Evolutionary conservation across 1,140 invertebrate species (phyloP), one percentile per base, ranked within the genome.

Genomic region (Globodera rostochiensis): DNA sequence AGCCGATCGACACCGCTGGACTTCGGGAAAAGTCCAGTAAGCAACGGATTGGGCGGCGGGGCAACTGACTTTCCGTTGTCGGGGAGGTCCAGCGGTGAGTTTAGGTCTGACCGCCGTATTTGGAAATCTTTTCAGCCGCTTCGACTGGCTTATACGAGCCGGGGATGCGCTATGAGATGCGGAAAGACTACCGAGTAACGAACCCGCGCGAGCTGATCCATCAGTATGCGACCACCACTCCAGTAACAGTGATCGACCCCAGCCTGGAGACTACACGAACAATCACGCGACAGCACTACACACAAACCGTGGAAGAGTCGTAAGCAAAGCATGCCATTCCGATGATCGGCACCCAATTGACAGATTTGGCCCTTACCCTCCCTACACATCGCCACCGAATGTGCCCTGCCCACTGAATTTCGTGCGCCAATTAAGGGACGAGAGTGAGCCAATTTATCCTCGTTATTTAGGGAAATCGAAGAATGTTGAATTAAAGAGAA

Each of bases 221-320:
- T 74, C 87, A 88, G 67, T 88, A 90, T 66, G 87, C 87, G 21
- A 88, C 87, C 49, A 89, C 84, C 50, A 88, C 87, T 49, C 87
- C 87, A 6, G 71, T 84, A 47, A 77, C 84, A 60, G 75, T 69
- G 53, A 85, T 88, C 67, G 84, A 86, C 15, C 83, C 79, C 50
- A 80, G 57, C 77, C 85, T 66, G 83, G 86, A 66, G 82, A 86
- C 83, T 7, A 90, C 85, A 8, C 87, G 81, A 13, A 85, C 79
- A 36, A 81, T 87, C 15, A 88, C 87, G 57, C 85, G 85, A 46
- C 82, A 74, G 67, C 82, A 74, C 21, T 90, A 88, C 73, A 79
- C 78, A 36, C 85, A 83, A 49, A 85, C 83, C 64, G 81, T 86
- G 25, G 79, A 86, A 74, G 87, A 88, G 77, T 79, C 77, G 82